These are phyloP conservation scores for Oscheius sp. DNA, from an alignment of 1,140 invertebrate genomes.

Conservation along the genomic window DNA sequence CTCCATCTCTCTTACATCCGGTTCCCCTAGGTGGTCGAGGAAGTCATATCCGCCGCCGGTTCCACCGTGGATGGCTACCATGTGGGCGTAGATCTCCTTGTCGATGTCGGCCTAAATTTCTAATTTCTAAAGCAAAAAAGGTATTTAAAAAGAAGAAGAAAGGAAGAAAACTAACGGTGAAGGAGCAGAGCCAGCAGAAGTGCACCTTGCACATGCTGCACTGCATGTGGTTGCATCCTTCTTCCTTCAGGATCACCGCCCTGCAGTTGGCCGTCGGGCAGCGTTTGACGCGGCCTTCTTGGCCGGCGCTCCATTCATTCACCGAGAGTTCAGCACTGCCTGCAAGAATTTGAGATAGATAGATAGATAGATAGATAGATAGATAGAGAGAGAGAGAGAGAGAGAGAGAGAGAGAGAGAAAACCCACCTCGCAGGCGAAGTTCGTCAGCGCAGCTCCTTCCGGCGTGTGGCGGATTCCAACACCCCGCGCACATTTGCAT, in stretches of 20 bases:
- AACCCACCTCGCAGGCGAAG: background rate
- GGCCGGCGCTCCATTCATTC: background rate
- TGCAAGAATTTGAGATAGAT: background rate
- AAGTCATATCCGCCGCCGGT: background rate
- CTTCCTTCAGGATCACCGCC: conserved; percentile 4
- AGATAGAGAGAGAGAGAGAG: no score
- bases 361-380: background rate
- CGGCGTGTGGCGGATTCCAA: background rate
- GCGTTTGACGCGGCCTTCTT: background rate
- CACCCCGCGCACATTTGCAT: background rate
- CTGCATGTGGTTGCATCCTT: conserved; percentile 14
- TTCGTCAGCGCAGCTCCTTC: background rate
- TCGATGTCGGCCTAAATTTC: background rate
- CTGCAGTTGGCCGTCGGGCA: background rate
- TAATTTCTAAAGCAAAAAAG: no score
- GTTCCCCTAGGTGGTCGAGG: no score
- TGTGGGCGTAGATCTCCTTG: background rate
- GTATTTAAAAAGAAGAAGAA: no score
- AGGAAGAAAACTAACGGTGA: background rate
- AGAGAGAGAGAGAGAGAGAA: no score
- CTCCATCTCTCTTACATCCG: no score
- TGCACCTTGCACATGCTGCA: conserved; percentile 14
- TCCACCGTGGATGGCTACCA: background rate
- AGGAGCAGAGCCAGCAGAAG: conserved; percentile 13
- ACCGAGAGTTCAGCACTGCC: background rate